Base-by-base conservation (phyloP, 2,888 invertebrate genomes). In the Stenolophus ochropezus region DNA sequence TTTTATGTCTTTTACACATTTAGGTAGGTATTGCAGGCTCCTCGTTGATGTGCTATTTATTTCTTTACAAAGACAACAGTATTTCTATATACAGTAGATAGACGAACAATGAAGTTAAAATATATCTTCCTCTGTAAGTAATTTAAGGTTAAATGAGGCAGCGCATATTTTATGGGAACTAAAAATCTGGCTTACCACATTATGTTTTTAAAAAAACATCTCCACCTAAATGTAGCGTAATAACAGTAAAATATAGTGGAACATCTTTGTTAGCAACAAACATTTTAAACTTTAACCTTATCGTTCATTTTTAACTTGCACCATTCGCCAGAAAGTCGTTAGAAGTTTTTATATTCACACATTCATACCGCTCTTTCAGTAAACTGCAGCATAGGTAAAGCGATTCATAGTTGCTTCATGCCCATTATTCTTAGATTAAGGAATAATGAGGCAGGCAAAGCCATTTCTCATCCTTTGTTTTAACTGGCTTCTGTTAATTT, bases 181-280 rank as follows among this genome's bases (percentile, higher is more conserved):
- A 51, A 51, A 51, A 51, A 51, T 14, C 51, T 51, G 51, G 51
- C 18, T 51, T 51, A 51, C 51, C 18, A 14, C 51, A 51, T 51
- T 16, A 51, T 51, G 14, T 51, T 51, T 33, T 33, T 33, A 33
- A 51, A 51, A 42, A 51, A 51, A 11, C 14, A 51, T 51, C 51
- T 51, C 14, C 16, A 51, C 16, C 2, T 51, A 51, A 51, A 51
- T 51, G 51, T 51, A 51, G 51, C 16, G 16, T 51, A 51, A 51
- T 51, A 51, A 51, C 51, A 14, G 51, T 16, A 51, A 51, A 51
- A 51, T 51, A 51, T 51, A 51, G 49, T 49, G 1, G 49, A 49
- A 18, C 16, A 42, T 42, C 51, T 51, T 51, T 51, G 16, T 14
- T 51, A 51, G 51, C 51, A 51, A 51, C 51, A 51, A 51, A 14